Conservation (phyloP, 2,113 vertebrate species). For the Nerophis lumbriciformis region DNA sequence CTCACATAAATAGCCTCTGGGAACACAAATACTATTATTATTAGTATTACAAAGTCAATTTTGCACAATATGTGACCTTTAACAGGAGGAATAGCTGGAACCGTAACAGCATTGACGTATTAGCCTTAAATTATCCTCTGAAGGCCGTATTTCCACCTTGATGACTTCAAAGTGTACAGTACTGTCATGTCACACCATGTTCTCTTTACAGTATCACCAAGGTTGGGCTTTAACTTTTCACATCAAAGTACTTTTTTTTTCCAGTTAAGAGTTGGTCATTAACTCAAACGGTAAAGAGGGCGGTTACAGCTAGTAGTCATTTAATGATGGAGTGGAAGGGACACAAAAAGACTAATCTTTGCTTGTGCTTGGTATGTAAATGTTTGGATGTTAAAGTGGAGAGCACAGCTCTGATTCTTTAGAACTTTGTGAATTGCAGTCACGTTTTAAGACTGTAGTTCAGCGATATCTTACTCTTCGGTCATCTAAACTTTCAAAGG, state of each 20-base stretch:
- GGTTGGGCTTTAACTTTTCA: conserved; percentile 5
- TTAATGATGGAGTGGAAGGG: conserved; percentile 21
- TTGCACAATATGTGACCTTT: too few relatives aligned
- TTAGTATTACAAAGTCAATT: too few relatives aligned
- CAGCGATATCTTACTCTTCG: conserved; percentile 8
- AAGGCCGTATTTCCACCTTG: background rate
- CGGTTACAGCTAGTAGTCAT: conserved; percentile 6
- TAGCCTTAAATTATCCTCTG: background rate
- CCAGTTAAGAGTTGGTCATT: conserved; percentile 2
- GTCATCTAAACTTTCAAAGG: conserved; percentile 18
- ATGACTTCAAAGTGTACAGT: background rate
- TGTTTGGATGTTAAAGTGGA: conserved; percentile 38
- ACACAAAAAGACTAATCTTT: conserved; percentile 19
- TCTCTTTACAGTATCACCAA: background rate
- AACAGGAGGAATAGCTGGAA: too few relatives aligned
- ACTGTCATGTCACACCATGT: background rate
- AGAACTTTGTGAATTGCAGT: conserved; percentile 16
- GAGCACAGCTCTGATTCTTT: conserved; percentile 2
- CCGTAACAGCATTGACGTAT: background rate
- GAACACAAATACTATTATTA: too few relatives aligned
- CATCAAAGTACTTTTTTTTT: conserved; percentile 23
- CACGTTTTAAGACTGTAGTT: conserved; percentile 11
- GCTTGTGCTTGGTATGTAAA: conserved; percentile 31
- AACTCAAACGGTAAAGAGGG: background rate
- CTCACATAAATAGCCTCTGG: too few relatives aligned